Evolutionary conservation across 2,888 invertebrate genomes (phyloP), one percentile per base, ranked within the genome.

Genomic region (Drosophila robusta): DNA sequence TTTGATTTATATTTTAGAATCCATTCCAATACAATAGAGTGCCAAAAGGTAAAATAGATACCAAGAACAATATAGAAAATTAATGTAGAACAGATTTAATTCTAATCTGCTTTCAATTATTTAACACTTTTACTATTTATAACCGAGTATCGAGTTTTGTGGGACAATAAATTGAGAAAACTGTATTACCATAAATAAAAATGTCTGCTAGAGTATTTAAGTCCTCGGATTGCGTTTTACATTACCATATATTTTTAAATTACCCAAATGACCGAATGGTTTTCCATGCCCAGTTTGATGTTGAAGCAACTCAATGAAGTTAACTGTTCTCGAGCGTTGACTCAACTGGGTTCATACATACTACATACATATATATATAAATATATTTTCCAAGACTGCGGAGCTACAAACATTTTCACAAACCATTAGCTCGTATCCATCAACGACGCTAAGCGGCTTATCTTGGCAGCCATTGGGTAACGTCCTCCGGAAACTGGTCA

Each of bases 351-450:
- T 47, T 62, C 41, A 26, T 32, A 11, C 11, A 3, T 32, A 32
- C 32, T 32, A n/a, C 9, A 32, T 32, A 32, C 4, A 34, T 12
- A 4, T 34, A 4, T 34, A 12, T 12, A 4, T 34, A 4, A 12
- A 12, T 12, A 12, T 58, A 69, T 64, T 70, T 65, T 51, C 62
- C 65, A 62, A 50, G 62, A 38, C 38, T 32, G 14, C 22, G 22
- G 1, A 6, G 54, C 61, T 62, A 52, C 56, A 63, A 69, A 67
- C 78, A 80, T 85, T 83, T 80, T 75, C 66, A 80, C 80, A 79
- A 77, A 69, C 83, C 83, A 84, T 84, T 84, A 80, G 75, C 79
- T 69, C 54, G 79, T 63, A 73, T 75, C 78, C 78, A 85, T 84
- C 83, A 83, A 68, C 70, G 42, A 14, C 57, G 60, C 66, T 79